Evolutionary conservation across 2,888 invertebrate genomes (phyloP).

Genomic region (Parasteatoda lunata): DNA sequence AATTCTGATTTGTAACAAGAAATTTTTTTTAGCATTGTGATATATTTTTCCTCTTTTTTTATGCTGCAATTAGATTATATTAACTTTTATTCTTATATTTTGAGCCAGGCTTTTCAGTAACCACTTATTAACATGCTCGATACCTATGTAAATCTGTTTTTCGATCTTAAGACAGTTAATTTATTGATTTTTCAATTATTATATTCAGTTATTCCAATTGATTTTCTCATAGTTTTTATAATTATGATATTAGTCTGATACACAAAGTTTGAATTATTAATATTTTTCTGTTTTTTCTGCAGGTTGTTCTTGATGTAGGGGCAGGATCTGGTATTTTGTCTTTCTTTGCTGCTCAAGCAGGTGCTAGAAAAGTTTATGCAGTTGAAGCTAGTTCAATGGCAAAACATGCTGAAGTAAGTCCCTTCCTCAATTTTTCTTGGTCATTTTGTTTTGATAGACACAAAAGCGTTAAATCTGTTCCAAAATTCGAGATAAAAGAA

Average conservation of each 20-base stretch:
- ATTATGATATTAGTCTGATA: not conserved
- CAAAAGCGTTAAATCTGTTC: not conserved
- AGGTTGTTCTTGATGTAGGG: conserved; percentile 97
- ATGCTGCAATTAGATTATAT: too few species aligned
- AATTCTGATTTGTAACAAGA: too few species aligned
- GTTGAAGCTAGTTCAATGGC: conserved; percentile 99
- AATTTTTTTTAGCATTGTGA: too few species aligned
- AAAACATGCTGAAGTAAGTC: conserved; percentile 86
- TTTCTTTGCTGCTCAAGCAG: conserved; percentile 98
- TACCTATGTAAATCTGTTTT: too few species aligned
- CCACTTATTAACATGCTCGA: too few species aligned
- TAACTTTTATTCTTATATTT: too few species aligned
- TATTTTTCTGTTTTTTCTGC: not conserved
- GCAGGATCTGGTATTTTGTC: conserved; percentile 99
- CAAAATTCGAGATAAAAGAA: not conserved
- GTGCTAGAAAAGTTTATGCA: conserved; percentile 96
- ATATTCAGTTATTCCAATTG: too few species aligned
- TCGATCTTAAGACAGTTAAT: too few species aligned
- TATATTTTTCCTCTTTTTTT: too few species aligned
- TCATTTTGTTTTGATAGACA: not conserved
- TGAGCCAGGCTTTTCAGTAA: too few species aligned
- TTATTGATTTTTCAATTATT: too few species aligned
- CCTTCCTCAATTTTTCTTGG: not conserved
- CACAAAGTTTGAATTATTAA: not conserved
- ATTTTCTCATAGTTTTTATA: too few species aligned